These are phyloP conservation scores for Cololabis saira DNA, from an alignment of 2,113 vertebrate species.

Conservation along the genomic window DNA sequence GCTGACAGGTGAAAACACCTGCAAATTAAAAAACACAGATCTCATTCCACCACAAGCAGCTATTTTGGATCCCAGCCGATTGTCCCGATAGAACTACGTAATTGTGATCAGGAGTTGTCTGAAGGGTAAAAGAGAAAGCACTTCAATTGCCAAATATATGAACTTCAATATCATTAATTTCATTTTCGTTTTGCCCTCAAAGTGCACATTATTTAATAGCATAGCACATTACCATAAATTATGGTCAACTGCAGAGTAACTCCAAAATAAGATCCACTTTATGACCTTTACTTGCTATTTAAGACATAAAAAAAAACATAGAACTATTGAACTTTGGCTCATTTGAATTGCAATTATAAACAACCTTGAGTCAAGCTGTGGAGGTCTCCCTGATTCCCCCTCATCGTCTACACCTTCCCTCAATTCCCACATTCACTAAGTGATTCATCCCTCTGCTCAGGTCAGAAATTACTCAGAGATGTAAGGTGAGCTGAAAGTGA, in stretches of 20 bases:
- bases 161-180: slow-evolving; percentile 39
- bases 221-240: slow-evolving; percentile 54
- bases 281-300: slow-evolving; percentile 48
- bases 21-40: slow-evolving; percentile 4
- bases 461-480: no score
- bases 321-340: slow-evolving; percentile 31
- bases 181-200: slow-evolving; percentile 33
- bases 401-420: slow-evolving; percentile 12
- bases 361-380: slow-evolving; percentile 24
- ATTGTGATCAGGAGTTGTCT: slow-evolving; percentile 45
- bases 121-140: slow-evolving; percentile 45
- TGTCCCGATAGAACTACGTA: slow-evolving; percentile 51
- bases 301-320: slow-evolving; percentile 6
- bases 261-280: slow-evolving; percentile 15
- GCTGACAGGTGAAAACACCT: slow-evolving; percentile 37
- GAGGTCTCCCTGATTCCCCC: slow-evolving; percentile 51
- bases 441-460: slow-evolving; percentile 1
- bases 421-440: slow-evolving; percentile 41
- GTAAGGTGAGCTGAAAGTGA: neutral
- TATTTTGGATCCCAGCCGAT: slow-evolving; percentile 35
- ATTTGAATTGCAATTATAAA: slow-evolving; percentile 58
- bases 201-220: slow-evolving; percentile 57
- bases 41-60: slow-evolving; percentile 31
- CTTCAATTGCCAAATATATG: slow-evolving; percentile 39
- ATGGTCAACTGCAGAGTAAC: slow-evolving; percentile 11